Evolutionary conservation across 2,888 invertebrate species (phyloP).

Genomic region (Teleiodes luculella): DNA sequence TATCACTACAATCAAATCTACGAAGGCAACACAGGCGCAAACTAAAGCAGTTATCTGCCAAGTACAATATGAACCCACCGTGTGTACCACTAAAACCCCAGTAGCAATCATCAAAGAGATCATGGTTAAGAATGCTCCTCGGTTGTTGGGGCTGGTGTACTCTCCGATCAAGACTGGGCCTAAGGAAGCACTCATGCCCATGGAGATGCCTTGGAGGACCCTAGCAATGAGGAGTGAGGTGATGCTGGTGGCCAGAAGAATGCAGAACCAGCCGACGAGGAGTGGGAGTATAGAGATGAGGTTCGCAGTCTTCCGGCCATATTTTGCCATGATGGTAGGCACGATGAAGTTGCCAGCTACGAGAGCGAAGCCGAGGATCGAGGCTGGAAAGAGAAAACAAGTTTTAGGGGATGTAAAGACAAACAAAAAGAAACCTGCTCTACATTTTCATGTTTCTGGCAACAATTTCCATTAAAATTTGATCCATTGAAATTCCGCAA

Average conservation of each 20-base stretch:
- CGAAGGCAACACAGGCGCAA: constrained; percentile 59
- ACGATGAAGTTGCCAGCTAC: constrained; percentile 52
- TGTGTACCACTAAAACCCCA: constrained; percentile 79
- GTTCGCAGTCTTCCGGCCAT: constrained; percentile 74
- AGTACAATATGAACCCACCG: constrained; percentile 75
- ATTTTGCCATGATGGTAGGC: constrained; percentile 68
- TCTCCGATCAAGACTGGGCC: constrained; percentile 75
- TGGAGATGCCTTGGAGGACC: constrained; percentile 62
- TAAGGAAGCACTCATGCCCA: constrained; percentile 72
- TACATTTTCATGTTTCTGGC: no score
- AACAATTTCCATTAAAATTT: no score
- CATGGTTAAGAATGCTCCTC: constrained; percentile 79
- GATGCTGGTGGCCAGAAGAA: constrained; percentile 46
- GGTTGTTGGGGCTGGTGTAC: constrained; percentile 74
- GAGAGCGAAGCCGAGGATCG: constrained; percentile 52
- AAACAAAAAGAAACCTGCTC: no score
- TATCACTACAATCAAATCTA: constrained; percentile 57
- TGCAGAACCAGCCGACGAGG: constrained; percentile 73
- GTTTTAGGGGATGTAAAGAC: no score
- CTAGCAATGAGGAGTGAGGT: constrained; percentile 45
- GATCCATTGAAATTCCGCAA: no score
- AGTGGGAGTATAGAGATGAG: constrained; percentile 63
- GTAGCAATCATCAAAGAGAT: constrained; percentile 78
- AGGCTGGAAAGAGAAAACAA: constrained; percentile 43
- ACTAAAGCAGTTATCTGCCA: constrained; percentile 77